A percentile compares a stretch with the other conserved stretches of the same genome.
Evolutionary conservation across 2,113 vertebrate species (phyloP).

Genomic region (Periophthalmodon schlosseri): DNA sequence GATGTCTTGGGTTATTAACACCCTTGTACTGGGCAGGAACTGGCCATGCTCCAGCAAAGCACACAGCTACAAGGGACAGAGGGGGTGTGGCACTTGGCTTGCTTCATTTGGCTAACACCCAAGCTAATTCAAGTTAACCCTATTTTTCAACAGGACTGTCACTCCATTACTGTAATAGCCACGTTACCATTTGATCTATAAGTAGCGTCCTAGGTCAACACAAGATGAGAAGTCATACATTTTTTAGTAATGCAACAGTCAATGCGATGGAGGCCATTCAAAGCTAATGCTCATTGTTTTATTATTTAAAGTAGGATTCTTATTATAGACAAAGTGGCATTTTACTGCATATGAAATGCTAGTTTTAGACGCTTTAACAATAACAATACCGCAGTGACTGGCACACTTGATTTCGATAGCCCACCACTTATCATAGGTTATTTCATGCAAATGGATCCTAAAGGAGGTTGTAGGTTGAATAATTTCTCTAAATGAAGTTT

Average conservation of each 20-base stretch:
- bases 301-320: conserved; percentile 5
- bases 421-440: too few relatives aligned
- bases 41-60: conserved; percentile 54
- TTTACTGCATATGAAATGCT: background rate
- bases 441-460: background rate
- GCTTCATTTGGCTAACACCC: conserved; percentile 26
- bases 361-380: background rate
- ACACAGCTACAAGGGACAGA: conserved; percentile 25
- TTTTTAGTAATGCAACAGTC: conserved; percentile 1
- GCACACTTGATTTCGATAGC: background rate
- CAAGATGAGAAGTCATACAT: background rate
- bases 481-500: background rate
- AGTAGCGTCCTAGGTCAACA: conserved; percentile 14
- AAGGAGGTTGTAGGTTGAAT: background rate
- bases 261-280: background rate
- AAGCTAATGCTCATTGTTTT: background rate
- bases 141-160: conserved; percentile 39
- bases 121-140: conserved; percentile 27
- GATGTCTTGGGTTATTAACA: conserved; percentile 53
- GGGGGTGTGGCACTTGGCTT: conserved; percentile 18
- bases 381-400: background rate
- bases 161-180: conserved; percentile 15
- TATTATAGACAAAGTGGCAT: background rate
- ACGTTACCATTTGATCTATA: conserved; percentile 15
- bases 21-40: conserved; percentile 29